Evolutionary conservation across 1,140 invertebrate genomes (phyloP), one percentile per base, ranked within the genome.

Genomic region (Saccostrea echinata): DNA sequence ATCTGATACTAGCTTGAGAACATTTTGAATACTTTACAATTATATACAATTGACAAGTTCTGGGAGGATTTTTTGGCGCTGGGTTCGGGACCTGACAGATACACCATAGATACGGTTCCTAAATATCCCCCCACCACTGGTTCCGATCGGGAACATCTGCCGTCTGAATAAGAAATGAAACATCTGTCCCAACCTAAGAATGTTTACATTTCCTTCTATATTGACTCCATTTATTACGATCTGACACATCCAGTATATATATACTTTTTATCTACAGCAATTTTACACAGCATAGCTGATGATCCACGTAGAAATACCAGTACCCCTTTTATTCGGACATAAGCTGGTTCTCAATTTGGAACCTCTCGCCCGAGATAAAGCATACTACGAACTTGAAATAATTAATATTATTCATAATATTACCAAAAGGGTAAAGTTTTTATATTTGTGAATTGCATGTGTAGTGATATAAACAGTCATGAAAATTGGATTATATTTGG

Each of bases 361-460:
- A 71, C 12, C 27, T 21, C 68, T 33, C 24, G 68, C 68, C 9
- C 68, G 35, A 27, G 68, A 71, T 71, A 71, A 71, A 71, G 68
- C 68, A 71, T 2, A 0, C 11, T 33, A 3, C 11, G 8, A 30
- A 76, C 64, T 33, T 76, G 27, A 30, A 71, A 30, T 30, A 30
- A 76, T 76, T 76, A 76, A 76, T 76, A 76, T 76, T 76, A 30
- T 76, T 76, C 33, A 27, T 76, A 64, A 76, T 76, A 61, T 61
- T 21, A 57, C 16, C 55, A 71, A 71, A 71, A 11, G 68, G 30
- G 35, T 2, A 71, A 71, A 71, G 8, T 9, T 13, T 18, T 30
- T 71, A 30, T 13, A 27, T 71, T 71, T 57, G 30, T 71, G 68
- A 33, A 71, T 71, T 71, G 68, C 13, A 30, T 33, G 12, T 30